Conservation (phyloP, 2,797 vertebrate genomes). For the Xiphorhynchus erythropygius region DNA sequence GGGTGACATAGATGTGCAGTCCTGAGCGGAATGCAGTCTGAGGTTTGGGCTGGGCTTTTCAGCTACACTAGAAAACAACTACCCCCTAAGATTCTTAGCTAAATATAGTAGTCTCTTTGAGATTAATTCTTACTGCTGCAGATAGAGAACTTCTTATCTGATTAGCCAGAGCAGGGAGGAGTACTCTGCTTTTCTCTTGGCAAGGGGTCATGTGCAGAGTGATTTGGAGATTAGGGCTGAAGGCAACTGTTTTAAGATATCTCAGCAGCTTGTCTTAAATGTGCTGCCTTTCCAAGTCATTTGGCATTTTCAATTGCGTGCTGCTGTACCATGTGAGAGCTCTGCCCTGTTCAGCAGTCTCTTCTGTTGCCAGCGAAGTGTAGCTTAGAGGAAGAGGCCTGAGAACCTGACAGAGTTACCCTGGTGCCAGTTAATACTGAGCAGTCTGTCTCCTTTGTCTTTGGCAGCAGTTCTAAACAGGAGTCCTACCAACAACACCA, state of each 20-base stretch:
- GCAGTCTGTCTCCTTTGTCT: not conserved
- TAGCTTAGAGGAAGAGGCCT: not conserved
- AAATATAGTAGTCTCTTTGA: constrained; percentile 31
- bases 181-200: not conserved
- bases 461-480: not conserved
- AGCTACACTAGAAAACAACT: not conserved
- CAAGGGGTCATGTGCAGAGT: not conserved
- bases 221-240: not conserved
- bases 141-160: not conserved
- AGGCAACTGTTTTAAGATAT: not conserved
- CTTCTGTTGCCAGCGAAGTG: fast-evolving
- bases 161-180: not conserved
- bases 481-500: not conserved
- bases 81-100: not conserved
- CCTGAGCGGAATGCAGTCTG: not conserved
- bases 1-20: fast-evolving
- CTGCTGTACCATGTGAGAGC: fast-evolving
- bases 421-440: not conserved
- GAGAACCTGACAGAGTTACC: not conserved
- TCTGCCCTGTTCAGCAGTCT: fast-evolving
- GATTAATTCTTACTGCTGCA: constrained; percentile 4
- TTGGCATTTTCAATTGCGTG: fast-evolving
- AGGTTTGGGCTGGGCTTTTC: not conserved
- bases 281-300: not conserved
- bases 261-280: not conserved